A percentile compares a stretch with the other conserved stretches of the same genome.
Evolutionary conservation across 1,140 invertebrate species (phyloP).

Genomic region (Ceratina calcarata): DNA sequence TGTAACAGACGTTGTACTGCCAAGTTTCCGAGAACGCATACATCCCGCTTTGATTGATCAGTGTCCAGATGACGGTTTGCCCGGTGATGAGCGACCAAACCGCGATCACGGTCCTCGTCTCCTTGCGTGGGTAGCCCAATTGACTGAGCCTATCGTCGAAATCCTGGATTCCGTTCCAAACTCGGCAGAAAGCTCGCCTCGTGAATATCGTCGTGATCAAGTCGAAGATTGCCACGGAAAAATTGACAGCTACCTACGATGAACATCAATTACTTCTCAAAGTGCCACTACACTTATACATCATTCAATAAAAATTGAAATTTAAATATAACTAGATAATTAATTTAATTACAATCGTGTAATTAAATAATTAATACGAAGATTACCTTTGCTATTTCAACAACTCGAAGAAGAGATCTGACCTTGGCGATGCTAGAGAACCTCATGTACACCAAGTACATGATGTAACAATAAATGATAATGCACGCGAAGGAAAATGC

Average conservation of each 20-base stretch:
- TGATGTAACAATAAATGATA: slow-evolving; percentile 49
- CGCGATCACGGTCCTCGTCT: slow-evolving; percentile 49
- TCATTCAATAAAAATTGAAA: neutral
- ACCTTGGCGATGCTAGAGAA: slow-evolving; percentile 13
- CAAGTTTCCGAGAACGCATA: slow-evolving; percentile 65
- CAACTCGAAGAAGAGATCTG: slow-evolving; percentile 39
- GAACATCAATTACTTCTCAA: no score
- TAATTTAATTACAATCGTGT: no score
- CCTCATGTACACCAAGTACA: slow-evolving; percentile 41
- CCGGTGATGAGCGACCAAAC: slow-evolving; percentile 56
- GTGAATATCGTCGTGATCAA: slow-evolving; percentile 40
- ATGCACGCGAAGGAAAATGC: slow-evolving; percentile 45
- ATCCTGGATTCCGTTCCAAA: slow-evolving; percentile 73
- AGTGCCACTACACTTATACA: no score
- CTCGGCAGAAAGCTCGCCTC: slow-evolving; percentile 55
- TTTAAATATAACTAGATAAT: no score
- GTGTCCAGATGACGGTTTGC: slow-evolving; percentile 60
- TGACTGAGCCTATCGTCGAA: slow-evolving; percentile 65
- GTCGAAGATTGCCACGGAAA: slow-evolving; percentile 53
- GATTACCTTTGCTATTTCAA: slow-evolving; percentile 70
- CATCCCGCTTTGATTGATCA: slow-evolving; percentile 69
- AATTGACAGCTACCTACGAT: slow-evolving; percentile 69
- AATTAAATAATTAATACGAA: neutral
- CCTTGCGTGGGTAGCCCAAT: slow-evolving; percentile 66
- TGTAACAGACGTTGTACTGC: slow-evolving; percentile 67